These are phyloP conservation scores for Rhodeus uyekii DNA, from an alignment of 2,797 vertebrate genomes.

Conservation along the genomic window DNA sequence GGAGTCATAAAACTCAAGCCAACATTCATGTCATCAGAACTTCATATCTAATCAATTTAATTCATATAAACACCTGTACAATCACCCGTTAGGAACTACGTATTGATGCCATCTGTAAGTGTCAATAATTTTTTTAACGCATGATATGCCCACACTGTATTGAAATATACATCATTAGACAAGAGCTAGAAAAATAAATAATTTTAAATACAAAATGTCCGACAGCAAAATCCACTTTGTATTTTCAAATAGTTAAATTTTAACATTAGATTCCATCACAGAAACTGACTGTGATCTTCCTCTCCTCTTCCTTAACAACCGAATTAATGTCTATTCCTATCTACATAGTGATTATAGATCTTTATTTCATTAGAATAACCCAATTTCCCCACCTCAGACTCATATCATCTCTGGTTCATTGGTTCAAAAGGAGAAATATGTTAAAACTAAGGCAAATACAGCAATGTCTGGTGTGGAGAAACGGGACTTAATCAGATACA, in stretches of 20 bases:
- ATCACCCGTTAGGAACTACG: conserved; percentile 73
- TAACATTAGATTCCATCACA: conserved; percentile 68
- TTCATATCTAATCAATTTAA: conserved; percentile 68
- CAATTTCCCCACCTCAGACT: background rate
- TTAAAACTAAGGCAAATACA: conserved; percentile 17
- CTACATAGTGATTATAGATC: conserved; percentile 66
- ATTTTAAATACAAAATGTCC: conserved; percentile 88
- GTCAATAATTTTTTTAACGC: conserved; percentile 66
- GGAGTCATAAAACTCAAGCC: background rate
- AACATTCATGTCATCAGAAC: background rate
- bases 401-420: conserved; percentile 1
- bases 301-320: conserved; percentile 56
- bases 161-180: conserved; percentile 67
- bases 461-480: conserved; percentile 6
- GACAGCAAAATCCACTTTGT: conserved; percentile 79
- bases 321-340: conserved; percentile 63
- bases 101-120: conserved; percentile 75
- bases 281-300: conserved; percentile 67
- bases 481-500: background rate
- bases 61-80: conserved; percentile 83
- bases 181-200: conserved; percentile 92
- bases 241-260: conserved; percentile 66
- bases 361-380: conserved; percentile 67
- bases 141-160: conserved; percentile 62
- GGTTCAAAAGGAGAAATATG: background rate